These are phyloP conservation scores for Bellardia bayeri DNA, from an alignment of 2,888 invertebrate species.

Conservation along the genomic window DNA sequence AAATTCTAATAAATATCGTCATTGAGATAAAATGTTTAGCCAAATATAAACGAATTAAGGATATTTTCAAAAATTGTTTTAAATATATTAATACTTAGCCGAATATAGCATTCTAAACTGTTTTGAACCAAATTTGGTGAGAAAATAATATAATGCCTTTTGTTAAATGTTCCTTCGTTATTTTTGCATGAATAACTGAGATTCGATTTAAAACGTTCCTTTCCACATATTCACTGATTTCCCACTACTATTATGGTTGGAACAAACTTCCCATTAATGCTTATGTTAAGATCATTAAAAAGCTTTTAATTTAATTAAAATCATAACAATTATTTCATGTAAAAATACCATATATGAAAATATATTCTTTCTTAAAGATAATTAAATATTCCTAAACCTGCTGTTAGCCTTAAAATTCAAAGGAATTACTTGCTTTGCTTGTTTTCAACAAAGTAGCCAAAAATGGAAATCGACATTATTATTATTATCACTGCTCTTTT, in stretches of 20 bases:
- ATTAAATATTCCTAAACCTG: conserved; percentile 7
- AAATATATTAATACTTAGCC: too few relatives aligned
- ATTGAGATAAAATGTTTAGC: too few relatives aligned
- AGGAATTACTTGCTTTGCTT: conserved; percentile 35
- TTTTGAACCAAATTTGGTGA: too few relatives aligned
- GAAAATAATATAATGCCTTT: too few relatives aligned
- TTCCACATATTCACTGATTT: neutral
- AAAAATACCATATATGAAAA: neutral
- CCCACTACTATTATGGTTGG: neutral
- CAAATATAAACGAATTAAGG: too few relatives aligned
- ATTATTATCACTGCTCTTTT: neutral
- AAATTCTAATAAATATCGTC: too few relatives aligned
- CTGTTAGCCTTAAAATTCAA: conserved; percentile 18
- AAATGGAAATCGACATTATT: conserved; percentile 35
- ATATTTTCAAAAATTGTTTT: too few relatives aligned
- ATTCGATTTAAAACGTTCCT: neutral
- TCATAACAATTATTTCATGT: conserved; percentile 6
- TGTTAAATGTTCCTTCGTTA: too few relatives aligned
- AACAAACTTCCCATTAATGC: conserved; percentile 3
- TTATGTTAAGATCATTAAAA: neutral
- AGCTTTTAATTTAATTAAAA: conserved; percentile 27
- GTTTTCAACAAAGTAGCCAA: conserved; percentile 28
- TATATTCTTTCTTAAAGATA: neutral
- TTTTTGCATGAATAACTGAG: too few relatives aligned
- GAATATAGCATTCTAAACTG: too few relatives aligned